phyloP scores from a whole-genome alignment of 2,888 invertebrate species.

The Ernsta delagoae region DNA sequence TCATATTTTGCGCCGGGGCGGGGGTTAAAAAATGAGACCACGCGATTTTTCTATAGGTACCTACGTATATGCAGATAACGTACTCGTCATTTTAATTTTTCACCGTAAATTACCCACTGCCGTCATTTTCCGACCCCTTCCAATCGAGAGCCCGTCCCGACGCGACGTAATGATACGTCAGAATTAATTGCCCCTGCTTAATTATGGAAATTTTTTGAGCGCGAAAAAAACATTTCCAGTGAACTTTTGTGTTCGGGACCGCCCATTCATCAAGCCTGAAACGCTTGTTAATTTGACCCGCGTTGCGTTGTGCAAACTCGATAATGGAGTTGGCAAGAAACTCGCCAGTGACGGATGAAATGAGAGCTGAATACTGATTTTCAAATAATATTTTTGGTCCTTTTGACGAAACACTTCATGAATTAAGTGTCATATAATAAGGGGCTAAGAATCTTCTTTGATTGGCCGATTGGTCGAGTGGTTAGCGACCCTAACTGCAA shows the following conservation, averaged over 20 bases:
- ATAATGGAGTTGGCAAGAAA: conserved; percentile 1
- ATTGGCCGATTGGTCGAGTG: too few relatives aligned
- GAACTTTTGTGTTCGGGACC: background rate
- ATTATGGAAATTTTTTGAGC: background rate
- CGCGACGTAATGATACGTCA: background rate
- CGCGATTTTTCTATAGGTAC: too few relatives aligned
- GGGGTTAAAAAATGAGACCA: too few relatives aligned
- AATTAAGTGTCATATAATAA: background rate
- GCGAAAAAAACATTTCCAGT: background rate
- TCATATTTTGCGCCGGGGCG: too few relatives aligned
- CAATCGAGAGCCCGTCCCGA: too few relatives aligned
- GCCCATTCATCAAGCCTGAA: background rate
- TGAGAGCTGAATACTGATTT: background rate
- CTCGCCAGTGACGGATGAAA: background rate
- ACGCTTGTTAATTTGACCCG: background rate
- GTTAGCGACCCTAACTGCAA: too few relatives aligned
- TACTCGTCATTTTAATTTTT: too few relatives aligned
- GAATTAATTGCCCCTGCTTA: background rate
- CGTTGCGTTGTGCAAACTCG: background rate
- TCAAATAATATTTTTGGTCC: background rate
- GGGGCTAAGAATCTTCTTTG: too few relatives aligned
- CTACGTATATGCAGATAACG: too few relatives aligned
- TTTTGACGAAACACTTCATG: background rate
- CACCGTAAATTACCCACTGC: too few relatives aligned
- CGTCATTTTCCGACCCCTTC: too few relatives aligned